phyloP scores from a whole-genome alignment of 2,888 invertebrate species.

The Oligia strigilis region DNA sequence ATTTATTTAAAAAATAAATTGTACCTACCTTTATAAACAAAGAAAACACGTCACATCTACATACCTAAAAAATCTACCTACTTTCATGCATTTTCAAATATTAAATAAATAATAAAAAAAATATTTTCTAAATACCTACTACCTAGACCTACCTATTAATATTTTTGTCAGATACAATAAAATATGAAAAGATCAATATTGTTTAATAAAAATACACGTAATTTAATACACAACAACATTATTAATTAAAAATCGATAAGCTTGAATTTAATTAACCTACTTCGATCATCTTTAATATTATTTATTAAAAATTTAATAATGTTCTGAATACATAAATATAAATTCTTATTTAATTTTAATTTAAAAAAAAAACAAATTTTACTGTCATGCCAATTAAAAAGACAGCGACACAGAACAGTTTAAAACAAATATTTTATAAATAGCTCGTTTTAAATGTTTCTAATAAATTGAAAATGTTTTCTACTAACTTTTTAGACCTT shows the following conservation, averaged over 20 bases:
- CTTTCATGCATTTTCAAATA: conserved; percentile 2
- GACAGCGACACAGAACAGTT: background rate
- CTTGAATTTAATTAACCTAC: background rate
- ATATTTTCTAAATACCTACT: no score
- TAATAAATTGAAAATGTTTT: no score
- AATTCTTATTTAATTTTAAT: background rate
- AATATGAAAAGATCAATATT: background rate
- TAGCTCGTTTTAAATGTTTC: no score
- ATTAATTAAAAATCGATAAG: background rate
- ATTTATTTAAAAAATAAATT: background rate
- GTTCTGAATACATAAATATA: background rate
- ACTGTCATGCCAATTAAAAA: background rate
- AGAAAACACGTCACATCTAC: background rate
- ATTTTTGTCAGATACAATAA: background rate
- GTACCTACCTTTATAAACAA: background rate
- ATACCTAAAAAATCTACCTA: background rate
- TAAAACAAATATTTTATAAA: no score
- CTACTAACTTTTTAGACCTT: no score
- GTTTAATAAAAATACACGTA: background rate
- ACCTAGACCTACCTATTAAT: background rate
- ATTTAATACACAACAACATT: background rate
- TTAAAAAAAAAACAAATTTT: background rate
- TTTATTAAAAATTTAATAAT: background rate
- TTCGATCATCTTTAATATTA: background rate
- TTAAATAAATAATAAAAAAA: background rate